Evolutionary conservation across 2,888 invertebrate species (phyloP).

Genomic region (Ormyrus thymus): DNA sequence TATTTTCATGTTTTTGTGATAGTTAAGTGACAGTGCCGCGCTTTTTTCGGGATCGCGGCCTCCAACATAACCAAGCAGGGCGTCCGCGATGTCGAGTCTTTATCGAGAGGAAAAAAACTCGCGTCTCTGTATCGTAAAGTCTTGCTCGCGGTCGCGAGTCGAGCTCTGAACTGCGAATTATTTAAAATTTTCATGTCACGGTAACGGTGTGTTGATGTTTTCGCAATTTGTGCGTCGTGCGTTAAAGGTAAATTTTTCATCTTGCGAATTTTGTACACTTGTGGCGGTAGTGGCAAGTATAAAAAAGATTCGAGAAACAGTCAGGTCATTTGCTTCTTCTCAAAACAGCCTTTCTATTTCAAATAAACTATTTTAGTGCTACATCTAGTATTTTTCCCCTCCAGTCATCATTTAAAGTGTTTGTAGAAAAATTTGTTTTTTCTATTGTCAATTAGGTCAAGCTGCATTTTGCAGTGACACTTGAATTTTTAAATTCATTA

Average conservation of each 20-base stretch:
- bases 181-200: background rate
- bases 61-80: conserved; percentile 43
- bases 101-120: background rate
- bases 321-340: conserved; percentile 21
- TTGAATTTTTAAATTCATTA: conserved; percentile 4
- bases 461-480: conserved; percentile 10
- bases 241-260: conserved; percentile 18
- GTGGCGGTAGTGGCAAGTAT: conserved; percentile 40
- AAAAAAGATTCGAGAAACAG: conserved; percentile 36
- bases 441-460: conserved; percentile 31
- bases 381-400: background rate
- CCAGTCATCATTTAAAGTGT: background rate
- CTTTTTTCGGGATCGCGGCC: conserved; percentile 9
- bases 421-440: conserved; percentile 1
- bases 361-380: background rate
- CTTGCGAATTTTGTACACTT: conserved; percentile 37
- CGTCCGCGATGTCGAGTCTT: conserved; percentile 10
- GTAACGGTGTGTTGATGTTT: background rate
- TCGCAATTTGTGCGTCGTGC: conserved; percentile 14
- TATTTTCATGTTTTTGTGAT: background rate
- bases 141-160: too few relatives aligned
- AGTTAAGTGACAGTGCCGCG: background rate
- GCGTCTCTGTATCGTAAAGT: too few relatives aligned
- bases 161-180: background rate
- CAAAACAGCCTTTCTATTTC: conserved; percentile 15